phyloP scores from a whole-genome alignment of 2,113 vertebrate genomes.

The Notarius quadriscutis region DNA sequence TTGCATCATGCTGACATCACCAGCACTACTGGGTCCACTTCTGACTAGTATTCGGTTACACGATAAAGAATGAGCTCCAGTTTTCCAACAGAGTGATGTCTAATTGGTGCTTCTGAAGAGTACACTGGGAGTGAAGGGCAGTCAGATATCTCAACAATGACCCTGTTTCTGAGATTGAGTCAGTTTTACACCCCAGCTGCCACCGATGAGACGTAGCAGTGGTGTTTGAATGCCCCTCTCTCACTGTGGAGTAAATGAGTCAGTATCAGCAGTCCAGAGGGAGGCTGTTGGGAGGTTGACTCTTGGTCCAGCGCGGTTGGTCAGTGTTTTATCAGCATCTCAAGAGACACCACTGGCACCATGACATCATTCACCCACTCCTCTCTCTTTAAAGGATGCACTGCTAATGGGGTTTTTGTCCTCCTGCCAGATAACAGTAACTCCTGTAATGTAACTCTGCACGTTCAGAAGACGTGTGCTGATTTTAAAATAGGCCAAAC shows the following conservation, averaged over 20 bases:
- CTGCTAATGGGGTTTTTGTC: constrained; percentile 42
- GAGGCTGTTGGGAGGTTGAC: constrained; percentile 45
- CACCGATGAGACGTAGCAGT: background rate
- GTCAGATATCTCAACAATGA: constrained; percentile 37
- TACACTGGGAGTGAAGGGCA: background rate
- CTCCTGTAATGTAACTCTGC: constrained; percentile 23
- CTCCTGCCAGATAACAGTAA: constrained; percentile 37
- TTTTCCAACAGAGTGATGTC: constrained; percentile 14
- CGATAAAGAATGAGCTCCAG: background rate
- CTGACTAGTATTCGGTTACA: background rate
- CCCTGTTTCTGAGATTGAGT: constrained; percentile 35
- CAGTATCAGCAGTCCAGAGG: constrained; percentile 29
- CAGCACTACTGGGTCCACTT: background rate
- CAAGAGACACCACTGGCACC: background rate
- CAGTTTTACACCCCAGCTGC: constrained; percentile 7
- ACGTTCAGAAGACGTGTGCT: background rate
- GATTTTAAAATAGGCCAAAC: background rate
- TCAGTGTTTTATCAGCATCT: constrained; percentile 51
- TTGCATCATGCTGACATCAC: background rate
- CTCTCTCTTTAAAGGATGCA: constrained; percentile 22
- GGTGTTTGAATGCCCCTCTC: constrained; percentile 48
- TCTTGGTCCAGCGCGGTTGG: constrained; percentile 34
- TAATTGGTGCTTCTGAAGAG: constrained; percentile 12
- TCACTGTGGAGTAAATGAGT: constrained; percentile 47
- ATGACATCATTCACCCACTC: constrained; percentile 38